Conservation (phyloP, 2,888 invertebrate species). For the Mystacides longicornis region DNA sequence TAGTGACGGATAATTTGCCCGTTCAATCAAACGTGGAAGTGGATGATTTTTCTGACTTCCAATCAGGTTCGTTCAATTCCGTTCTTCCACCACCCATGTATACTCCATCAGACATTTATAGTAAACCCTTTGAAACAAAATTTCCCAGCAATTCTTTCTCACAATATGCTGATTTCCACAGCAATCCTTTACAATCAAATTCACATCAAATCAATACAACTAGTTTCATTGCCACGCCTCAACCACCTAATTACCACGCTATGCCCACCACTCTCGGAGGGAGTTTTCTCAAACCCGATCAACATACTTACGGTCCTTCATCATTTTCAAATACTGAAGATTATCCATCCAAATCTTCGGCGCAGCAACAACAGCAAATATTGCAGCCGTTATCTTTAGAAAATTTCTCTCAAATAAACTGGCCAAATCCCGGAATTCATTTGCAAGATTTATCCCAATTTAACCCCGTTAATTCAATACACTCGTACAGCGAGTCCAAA, state of each 20-base stretch:
- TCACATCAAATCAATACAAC: conserved; percentile 29
- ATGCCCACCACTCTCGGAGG: neutral
- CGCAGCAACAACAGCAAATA: conserved; percentile 33
- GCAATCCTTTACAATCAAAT: conserved; percentile 28
- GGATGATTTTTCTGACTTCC: conserved; percentile 18
- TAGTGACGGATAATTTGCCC: conserved; percentile 2
- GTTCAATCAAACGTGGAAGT: conserved; percentile 1
- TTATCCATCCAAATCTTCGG: neutral
- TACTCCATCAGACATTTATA: neutral
- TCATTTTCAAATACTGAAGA: conserved; percentile 16
- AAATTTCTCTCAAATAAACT: conserved; percentile 51
- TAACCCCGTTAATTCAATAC: conserved; percentile 44
- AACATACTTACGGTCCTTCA: neutral
- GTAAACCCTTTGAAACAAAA: conserved; percentile 7
- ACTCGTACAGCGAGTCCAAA: conserved; percentile 35
- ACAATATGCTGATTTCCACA: conserved; percentile 45
- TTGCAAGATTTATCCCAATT: conserved; percentile 45
- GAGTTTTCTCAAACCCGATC: neutral
- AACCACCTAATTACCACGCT: neutral
- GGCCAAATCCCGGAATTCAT: conserved; percentile 55
- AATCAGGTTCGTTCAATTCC: no score
- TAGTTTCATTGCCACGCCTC: neutral
- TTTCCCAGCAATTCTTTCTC: conserved; percentile 24
- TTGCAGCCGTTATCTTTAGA: conserved; percentile 45
- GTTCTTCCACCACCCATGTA: neutral